Evolutionary conservation across 1,140 invertebrate species (phyloP), one percentile per base, ranked within the genome.

Genomic region (Tetranychus cinnabarinus): DNA sequence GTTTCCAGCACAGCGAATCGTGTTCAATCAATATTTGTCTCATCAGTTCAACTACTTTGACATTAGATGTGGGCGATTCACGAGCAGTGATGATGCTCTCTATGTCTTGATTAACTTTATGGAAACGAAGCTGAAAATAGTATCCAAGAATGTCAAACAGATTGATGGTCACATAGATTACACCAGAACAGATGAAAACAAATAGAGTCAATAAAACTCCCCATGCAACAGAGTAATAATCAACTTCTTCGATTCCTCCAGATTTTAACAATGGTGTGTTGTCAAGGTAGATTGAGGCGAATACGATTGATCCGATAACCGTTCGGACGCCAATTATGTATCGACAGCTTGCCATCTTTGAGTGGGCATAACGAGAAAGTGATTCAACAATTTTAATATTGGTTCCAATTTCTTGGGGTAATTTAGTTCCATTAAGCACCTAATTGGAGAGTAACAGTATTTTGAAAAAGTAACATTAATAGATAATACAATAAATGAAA

Each of bases 91-190:
- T 63, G 15, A 63, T 60, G 7, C 36, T 57, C 23, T 63, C 58
- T 31, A 63, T 63, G 34, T 60, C 62, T 45, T 58, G 23, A 58
- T 63, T 63, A 23, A 63, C 62, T 50, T 63, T 63, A 23, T 46
- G 52, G 34, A 39, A 63, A 7, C 62, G 62, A 7, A 57, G 42
- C 8, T 50, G 50, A 59, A 63, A 63, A 39, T 63, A 63, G 37
- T 57, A 60, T 23, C 52, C 62, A 12, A 63, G 31, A 13, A 58
- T 56, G 23, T 63, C 59, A 46, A 63, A 63, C 15, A 37, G 45
- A 35, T 48, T 54, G 7, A 61, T 33, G 33, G 46, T 52, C 33
- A 63, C 31, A 47, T 63, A 63, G 6, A 45, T 10, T 8, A 42
- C 6, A 45, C 33, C 47, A 3, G 59, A n/a, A n/a, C 13, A 48